A percentile compares a stretch with the other conserved stretches of the same genome.
Conservation (phyloP, 2,797 vertebrate species). For the Argyrosomus regius region DNA sequence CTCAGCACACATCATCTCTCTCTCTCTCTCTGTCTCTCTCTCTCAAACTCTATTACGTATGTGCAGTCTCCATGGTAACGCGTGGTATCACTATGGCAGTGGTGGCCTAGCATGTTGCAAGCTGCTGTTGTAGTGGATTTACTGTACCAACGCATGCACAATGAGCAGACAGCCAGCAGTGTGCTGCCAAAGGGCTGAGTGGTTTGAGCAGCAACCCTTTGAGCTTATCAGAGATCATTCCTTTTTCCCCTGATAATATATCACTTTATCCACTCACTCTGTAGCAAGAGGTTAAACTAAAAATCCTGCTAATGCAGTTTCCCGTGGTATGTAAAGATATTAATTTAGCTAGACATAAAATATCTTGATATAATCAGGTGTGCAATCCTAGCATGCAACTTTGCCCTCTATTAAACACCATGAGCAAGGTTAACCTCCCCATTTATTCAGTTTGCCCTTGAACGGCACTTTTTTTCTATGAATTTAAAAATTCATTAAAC, state of each 20-base stretch:
- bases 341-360: conserved; percentile 39
- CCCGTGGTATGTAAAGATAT: conserved; percentile 25
- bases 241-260: conserved; percentile 20
- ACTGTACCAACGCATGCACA: conserved; percentile 59
- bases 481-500: conserved; percentile 65
- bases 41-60: conserved; percentile 75
- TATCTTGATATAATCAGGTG: conserved; percentile 36
- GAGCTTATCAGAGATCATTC: conserved; percentile 50
- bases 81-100: conserved; percentile 76
- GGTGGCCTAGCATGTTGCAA: conserved; percentile 69
- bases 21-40: conserved; percentile 37
- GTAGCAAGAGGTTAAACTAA: conserved; percentile 31
- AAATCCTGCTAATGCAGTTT: conserved; percentile 19
- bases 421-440: conserved; percentile 58
- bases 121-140: conserved; percentile 73
- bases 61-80: conserved; percentile 86
- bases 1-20: conserved; percentile 27
- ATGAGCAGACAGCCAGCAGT: conserved; percentile 49
- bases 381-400: conserved; percentile 28
- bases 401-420: conserved; percentile 58
- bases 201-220: conserved; percentile 41
- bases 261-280: conserved; percentile 34
- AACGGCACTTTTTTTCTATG: conserved; percentile 49
- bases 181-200: conserved; percentile 55
- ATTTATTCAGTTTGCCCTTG: conserved; percentile 57